phyloP scores from a whole-genome alignment of 2,113 vertebrate genomes.

The Oncorhynchus nerka region DNA sequence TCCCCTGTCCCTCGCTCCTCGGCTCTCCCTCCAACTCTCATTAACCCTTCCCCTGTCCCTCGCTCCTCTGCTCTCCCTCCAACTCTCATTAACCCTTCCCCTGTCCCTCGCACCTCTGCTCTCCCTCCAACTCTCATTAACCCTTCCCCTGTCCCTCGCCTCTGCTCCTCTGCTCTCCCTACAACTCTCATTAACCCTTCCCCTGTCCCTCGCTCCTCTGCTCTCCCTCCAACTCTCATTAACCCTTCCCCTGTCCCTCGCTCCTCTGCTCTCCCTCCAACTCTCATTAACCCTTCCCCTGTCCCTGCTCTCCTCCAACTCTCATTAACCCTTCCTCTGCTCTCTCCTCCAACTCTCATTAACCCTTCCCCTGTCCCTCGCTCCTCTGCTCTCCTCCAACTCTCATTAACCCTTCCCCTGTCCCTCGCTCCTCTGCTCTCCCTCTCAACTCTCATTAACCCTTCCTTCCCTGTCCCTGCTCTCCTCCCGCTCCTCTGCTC shows the following conservation, averaged over 20 bases:
- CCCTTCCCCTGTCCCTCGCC: constrained; percentile 15
- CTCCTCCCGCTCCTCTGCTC: constrained; percentile 21
- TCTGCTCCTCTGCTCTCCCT: constrained; percentile 28
- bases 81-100: constrained; percentile 22
- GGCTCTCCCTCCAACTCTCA: constrained; percentile 26
- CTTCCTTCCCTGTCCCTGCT: constrained; percentile 9
- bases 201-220: constrained; percentile 26
- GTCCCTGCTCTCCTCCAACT: no score
- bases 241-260: constrained; percentile 16
- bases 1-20: constrained; percentile 2
- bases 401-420: constrained; percentile 20
- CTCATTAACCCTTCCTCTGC: no score
- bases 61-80: constrained; percentile 31
- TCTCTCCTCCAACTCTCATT: constrained; percentile 24
- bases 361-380: constrained; percentile 15
- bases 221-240: constrained; percentile 26
- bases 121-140: constrained; percentile 23
- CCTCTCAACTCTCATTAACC: constrained; percentile 21
- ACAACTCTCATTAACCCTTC: constrained; percentile 23
- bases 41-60: constrained; percentile 13
- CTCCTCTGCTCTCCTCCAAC: constrained; percentile 28
- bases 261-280: constrained; percentile 15
- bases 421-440: constrained; percentile 29
- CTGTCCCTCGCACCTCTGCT: constrained; percentile 27
- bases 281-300: constrained; percentile 23